Evolutionary conservation across 1,140 invertebrate genomes (phyloP), one percentile per base, ranked within the genome.

Genomic region (Dendrolimus kikuchii): DNA sequence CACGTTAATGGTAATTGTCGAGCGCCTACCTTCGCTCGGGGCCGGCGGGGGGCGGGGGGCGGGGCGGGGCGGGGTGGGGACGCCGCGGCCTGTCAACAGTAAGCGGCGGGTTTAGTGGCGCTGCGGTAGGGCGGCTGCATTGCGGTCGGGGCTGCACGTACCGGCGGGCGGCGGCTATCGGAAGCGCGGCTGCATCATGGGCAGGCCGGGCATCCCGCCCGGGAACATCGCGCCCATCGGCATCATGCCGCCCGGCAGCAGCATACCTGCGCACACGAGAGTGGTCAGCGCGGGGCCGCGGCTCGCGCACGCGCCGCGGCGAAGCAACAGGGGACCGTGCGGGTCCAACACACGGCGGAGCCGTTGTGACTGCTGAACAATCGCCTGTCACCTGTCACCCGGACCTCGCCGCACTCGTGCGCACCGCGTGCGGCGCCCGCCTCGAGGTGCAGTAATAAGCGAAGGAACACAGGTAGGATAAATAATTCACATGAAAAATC

Each of bases 401-500:
- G 66, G 66, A n/a, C 40, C 42, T 7, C 50, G 57, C 41, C 56
- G 51, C 49, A n/a, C n/a, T n/a, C n/a, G n/a, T n/a, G n/a, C n/a
- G 36, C 42, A 36, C 9, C 44, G 38, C 49, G 46, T 55, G 49
- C 50, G 40, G 58, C 53, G 55, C 50, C 66, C 59, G 64, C 65
- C 60, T 49, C 58, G 58, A 67, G 65, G 76, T 76, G 73, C 73
- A 79, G 60, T 71, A 66, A 23, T 64, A 82, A 82, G 77, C 79
- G 65, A 77, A 78, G 74, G 74, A 82, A 79, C 76, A 81, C 77
- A 80, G 77, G 73, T 74, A 75, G 74, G 73, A 80, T 76, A 76
- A 76, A 76, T 79, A 76, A 77, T 75, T 77, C 77, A 84, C 75
- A 83, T 81, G 68, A 81, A 84, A 79, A 77, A 72, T 79, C 81